A percentile compares a stretch with the other conserved stretches of the same genome.
phyloP scores from a whole-genome alignment of 2,113 vertebrate genomes.

The Montifringilla adamsi region DNA sequence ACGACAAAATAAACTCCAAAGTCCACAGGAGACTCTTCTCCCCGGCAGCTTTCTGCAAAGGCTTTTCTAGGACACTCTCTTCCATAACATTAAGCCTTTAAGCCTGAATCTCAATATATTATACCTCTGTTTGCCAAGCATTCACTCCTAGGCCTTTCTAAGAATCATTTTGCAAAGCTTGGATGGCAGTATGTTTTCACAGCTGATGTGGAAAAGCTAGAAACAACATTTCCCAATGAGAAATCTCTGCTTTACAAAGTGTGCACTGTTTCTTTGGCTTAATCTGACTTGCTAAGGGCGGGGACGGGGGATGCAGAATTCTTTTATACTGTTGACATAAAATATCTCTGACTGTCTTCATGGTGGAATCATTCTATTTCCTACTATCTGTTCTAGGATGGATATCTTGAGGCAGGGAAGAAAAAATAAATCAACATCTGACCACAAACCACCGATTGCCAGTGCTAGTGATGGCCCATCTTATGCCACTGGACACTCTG shows the following conservation, averaged over 20 bases:
- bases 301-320: not conserved
- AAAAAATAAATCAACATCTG: not conserved
- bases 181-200: conserved; percentile 49
- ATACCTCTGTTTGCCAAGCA: conserved; percentile 4
- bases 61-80: conserved; percentile 2
- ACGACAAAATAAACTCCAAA: not conserved
- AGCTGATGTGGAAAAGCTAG: conserved; percentile 45
- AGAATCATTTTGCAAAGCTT: conserved; percentile 41
- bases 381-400: not conserved
- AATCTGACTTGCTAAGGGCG: not conserved
- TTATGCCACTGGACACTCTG: not conserved
- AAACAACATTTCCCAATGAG: conserved; percentile 24
- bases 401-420: not conserved
- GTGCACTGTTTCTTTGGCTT: conserved; percentile 19
- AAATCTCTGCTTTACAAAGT: conserved; percentile 35
- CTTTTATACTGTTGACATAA: not conserved
- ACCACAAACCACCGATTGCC: not conserved
- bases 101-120: not conserved
- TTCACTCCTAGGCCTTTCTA: conserved; percentile 27
- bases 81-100: conserved; percentile 1
- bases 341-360: not conserved
- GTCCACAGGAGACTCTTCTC: not conserved
- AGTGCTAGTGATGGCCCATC: not conserved
- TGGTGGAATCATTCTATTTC: not conserved
- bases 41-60: not conserved